phyloP scores from a whole-genome alignment of 2,888 invertebrate genomes.

The Coleophora flavipennella region DNA sequence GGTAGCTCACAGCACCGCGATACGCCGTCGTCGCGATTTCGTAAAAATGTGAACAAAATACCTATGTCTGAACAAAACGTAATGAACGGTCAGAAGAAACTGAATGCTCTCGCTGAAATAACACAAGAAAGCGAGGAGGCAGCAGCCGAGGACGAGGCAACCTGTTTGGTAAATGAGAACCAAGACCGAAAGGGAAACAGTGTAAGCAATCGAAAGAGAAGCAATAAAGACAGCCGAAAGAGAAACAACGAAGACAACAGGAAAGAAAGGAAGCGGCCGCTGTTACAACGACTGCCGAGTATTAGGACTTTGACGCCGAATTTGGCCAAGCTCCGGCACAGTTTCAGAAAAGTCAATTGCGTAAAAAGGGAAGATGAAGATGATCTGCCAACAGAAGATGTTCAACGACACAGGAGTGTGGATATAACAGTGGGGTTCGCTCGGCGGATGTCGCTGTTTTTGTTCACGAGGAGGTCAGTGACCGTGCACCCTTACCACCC shows the following conservation, averaged over 20 bases:
- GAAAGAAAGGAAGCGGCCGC: constrained; percentile 18
- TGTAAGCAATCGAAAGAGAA: constrained; percentile 5
- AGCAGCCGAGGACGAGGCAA: constrained; percentile 19
- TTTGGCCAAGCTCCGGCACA: constrained; percentile 35
- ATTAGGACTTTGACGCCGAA: constrained; percentile 25
- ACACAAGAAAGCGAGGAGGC: constrained; percentile 26
- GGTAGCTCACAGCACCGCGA: constrained; percentile 36
- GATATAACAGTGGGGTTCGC: constrained; percentile 57
- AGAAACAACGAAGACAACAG: constrained; percentile 18
- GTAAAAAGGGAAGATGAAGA: constrained; percentile 37
- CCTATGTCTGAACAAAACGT: constrained; percentile 27
- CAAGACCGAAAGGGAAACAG: background rate
- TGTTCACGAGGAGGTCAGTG: constrained; percentile 53
- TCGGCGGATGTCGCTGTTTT: constrained; percentile 51
- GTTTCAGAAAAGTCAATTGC: constrained; percentile 46
- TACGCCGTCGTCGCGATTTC: constrained; percentile 29
- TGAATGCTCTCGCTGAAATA: constrained; percentile 32
- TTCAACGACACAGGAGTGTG: constrained; percentile 52
- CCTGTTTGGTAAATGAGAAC: background rate
- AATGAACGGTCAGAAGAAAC: constrained; percentile 46
- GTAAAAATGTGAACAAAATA: constrained; percentile 36
- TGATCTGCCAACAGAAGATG: constrained; percentile 37
- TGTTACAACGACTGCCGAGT: constrained; percentile 32
- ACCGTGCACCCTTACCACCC: constrained; percentile 63
- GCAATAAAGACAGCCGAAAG: constrained; percentile 19